These are phyloP conservation scores for Astreopora myriophthalma DNA, from an alignment of 64 coral and sea anemone species.

Conservation along the genomic window DNA sequence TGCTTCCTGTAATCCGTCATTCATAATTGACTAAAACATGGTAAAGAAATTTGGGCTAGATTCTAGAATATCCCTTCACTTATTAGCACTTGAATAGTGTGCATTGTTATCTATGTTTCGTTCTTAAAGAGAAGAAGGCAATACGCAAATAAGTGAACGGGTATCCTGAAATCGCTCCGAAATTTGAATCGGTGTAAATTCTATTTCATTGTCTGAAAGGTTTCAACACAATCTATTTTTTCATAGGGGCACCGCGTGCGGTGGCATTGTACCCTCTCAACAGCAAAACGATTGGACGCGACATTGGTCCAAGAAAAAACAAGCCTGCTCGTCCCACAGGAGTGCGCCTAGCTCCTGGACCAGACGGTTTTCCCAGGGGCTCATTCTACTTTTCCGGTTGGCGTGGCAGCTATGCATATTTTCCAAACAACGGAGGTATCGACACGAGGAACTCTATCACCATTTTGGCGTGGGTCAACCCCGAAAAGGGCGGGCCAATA, in stretches of 20 bases:
- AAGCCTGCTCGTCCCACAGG: slow-evolving; percentile 17
- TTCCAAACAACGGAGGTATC: slow-evolving; percentile 83
- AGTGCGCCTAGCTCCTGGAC: slow-evolving; percentile 44
- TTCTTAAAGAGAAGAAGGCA: no score
- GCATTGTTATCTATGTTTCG: no score
- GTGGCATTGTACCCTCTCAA: slow-evolving; percentile 69
- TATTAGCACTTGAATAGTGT: no score
- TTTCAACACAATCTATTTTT: background rate
- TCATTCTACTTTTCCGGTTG: slow-evolving; percentile 56
- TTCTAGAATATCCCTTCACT: no score
- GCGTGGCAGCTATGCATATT: slow-evolving; percentile 66
- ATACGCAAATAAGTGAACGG: no score
- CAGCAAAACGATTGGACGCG: slow-evolving; percentile 43
- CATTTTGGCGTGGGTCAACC: slow-evolving; percentile 75
- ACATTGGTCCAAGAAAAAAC: slow-evolving; percentile 60
- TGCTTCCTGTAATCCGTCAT: no score
- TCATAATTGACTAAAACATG: no score
- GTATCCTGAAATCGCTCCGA: no score
- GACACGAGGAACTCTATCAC: slow-evolving; percentile 70
- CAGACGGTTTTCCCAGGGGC: slow-evolving; percentile 60
- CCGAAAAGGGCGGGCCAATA: slow-evolving; percentile 64
- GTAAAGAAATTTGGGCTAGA: no score
- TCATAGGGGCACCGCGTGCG: slow-evolving; percentile 46
- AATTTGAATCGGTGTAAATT: no score
- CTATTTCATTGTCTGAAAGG: no score